Percentiles rank a stretch among this genome's conserved stretches.
Conservation (phyloP, 2,797 vertebrate genomes). For the Rhinogobio ventralis region DNA sequence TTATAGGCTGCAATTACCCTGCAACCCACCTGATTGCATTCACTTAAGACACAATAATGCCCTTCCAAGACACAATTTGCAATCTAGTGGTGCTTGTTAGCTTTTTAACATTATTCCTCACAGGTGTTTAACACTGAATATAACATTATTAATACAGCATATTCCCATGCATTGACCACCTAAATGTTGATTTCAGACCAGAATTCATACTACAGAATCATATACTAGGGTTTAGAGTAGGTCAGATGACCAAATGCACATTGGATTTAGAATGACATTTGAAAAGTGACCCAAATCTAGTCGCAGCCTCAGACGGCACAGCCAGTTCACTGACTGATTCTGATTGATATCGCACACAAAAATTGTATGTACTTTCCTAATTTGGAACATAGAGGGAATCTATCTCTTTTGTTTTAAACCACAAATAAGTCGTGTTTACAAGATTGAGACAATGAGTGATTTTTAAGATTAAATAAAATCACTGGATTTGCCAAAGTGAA, state of each 20-base stretch:
- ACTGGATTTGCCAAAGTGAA: neutral
- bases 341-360: neutral
- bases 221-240: no score
- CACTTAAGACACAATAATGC: neutral
- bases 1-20: neutral
- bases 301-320: neutral
- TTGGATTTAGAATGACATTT: neutral
- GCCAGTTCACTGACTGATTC: neutral
- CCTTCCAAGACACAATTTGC: neutral
- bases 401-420: no score
- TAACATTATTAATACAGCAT: neutral
- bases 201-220: no score
- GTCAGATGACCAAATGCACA: no score
- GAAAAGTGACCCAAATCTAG: constrained; percentile 1
- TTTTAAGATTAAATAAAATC: neutral
- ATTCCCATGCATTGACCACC: no score
- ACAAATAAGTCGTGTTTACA: neutral
- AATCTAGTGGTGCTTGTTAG: neutral
- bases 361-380: neutral
- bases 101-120: neutral
- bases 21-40: neutral
- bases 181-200: neutral
- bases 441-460: neutral
- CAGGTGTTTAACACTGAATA: neutral
- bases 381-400: neutral